Evolutionary conservation across 2,797 vertebrate species (phyloP).

Genomic region (Neosalanx taihuensis): DNA sequence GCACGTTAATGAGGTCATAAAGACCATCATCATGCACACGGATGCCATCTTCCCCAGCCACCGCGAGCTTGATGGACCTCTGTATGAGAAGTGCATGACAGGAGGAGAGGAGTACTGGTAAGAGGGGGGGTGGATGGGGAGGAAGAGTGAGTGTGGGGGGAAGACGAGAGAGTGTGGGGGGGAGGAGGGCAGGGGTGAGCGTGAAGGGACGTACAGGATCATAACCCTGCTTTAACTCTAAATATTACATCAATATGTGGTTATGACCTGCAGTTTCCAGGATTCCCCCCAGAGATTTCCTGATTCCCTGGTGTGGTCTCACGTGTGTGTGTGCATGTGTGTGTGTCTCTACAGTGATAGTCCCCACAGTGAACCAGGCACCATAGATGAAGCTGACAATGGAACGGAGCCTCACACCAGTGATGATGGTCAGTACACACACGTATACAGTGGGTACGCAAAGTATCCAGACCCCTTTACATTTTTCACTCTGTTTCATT

Average conservation of each 20-base stretch:
- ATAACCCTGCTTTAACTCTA: no score
- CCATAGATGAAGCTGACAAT: conserved; percentile 92
- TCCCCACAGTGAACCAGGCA: conserved; percentile 96
- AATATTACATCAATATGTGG: not conserved
- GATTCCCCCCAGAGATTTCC: not conserved
- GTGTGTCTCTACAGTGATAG: conserved; percentile 80
- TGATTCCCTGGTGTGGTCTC: not conserved
- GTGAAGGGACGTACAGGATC: no score
- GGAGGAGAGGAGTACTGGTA: conserved; percentile 98
- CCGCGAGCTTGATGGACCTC: conserved; percentile 90
- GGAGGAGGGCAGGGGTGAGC: no score
- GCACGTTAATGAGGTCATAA: conserved; percentile 97
- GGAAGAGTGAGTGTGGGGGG: not conserved
- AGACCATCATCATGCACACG: conserved; percentile 92
- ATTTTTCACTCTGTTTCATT: no score
- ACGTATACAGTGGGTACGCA: no score
- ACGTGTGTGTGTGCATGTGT: not conserved
- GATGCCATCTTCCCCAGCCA: conserved; percentile 93
- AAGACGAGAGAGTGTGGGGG: no score
- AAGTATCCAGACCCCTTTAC: no score
- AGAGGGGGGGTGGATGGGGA: conserved; percentile 43
- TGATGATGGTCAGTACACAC: conserved; percentile 84
- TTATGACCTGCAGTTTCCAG: not conserved
- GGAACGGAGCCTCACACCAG: conserved; percentile 97
- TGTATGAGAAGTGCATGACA: conserved; percentile 98